A percentile compares a stretch with the other conserved stretches of the same genome.
Conservation (phyloP, 2,113 vertebrate species). For the Copsychus sechellarum region DNA sequence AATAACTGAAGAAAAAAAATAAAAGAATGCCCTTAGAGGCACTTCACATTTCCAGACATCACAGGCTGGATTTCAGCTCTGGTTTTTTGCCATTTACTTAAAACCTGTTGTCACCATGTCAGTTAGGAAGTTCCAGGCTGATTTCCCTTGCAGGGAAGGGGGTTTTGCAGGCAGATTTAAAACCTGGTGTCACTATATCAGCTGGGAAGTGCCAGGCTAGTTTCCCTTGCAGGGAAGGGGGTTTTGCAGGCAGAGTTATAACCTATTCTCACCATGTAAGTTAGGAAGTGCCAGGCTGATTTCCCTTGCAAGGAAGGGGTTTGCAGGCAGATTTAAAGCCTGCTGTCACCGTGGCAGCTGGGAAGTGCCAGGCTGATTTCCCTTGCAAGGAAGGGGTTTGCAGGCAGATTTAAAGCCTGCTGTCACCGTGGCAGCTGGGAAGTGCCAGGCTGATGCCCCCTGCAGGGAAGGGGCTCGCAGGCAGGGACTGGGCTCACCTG, state of each 20-base stretch:
- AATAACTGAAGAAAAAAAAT: not conserved
- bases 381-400: too few relatives aligned
- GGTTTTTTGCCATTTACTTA: not conserved
- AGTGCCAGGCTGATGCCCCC: not conserved
- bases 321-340: too few relatives aligned
- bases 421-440: accelerated
- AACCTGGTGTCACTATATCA: too few relatives aligned
- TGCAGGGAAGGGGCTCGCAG: not conserved
- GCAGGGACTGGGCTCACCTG: slow-evolving; percentile 61
- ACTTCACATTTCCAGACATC: accelerated
- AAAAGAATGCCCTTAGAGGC: not conserved
- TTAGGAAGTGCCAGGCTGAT: too few relatives aligned
- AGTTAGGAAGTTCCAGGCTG: not conserved
- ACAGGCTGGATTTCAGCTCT: not conserved
- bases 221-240: too few relatives aligned
- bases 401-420: not conserved
- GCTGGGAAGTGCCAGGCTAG: too few relatives aligned
- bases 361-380: too few relatives aligned
- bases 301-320: too few relatives aligned
- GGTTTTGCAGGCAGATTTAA: too few relatives aligned
- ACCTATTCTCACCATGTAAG: too few relatives aligned
- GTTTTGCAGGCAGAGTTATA: too few relatives aligned
- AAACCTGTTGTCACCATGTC: accelerated
- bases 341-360: too few relatives aligned
- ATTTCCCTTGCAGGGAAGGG: not conserved